Conservation (phyloP, 1,140 invertebrate species). For the Coptotermes formosanus region DNA sequence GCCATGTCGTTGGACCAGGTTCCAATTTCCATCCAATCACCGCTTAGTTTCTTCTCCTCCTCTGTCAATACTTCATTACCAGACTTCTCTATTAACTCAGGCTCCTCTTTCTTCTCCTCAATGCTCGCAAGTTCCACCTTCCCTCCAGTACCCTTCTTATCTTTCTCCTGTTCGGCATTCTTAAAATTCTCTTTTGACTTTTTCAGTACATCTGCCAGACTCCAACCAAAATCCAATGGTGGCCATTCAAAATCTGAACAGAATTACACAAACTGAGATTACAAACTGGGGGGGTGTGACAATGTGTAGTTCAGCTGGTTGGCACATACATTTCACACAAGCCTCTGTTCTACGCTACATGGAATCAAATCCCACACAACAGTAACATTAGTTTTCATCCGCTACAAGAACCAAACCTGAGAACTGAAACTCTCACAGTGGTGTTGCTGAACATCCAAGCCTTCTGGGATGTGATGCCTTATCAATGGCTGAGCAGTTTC, state of each 20-base stretch:
- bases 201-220: constrained; percentile 76
- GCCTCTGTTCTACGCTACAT: too few species aligned
- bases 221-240: constrained; percentile 91
- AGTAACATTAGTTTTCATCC: too few species aligned
- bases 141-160: constrained; percentile 41
- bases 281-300: too few species aligned
- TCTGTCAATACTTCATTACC: constrained; percentile 53
- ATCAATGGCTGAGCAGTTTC: too few species aligned
- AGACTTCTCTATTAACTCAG: constrained; percentile 44
- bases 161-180: constrained; percentile 37
- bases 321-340: too few species aligned
- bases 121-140: constrained; percentile 39
- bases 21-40: constrained; percentile 71
- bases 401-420: too few species aligned
- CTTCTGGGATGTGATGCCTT: too few species aligned
- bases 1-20: constrained; percentile 91
- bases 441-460: too few species aligned
- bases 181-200: constrained; percentile 57
- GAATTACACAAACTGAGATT: constrained; percentile 23
- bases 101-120: constrained; percentile 41
- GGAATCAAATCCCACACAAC: too few species aligned
- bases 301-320: too few species aligned
- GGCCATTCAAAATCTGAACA: constrained; percentile 71
- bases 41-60: constrained; percentile 50
- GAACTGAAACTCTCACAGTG: too few species aligned